A percentile compares a stretch with the other conserved stretches of the same genome.
phyloP scores from a whole-genome alignment of 2,888 invertebrate species.

The Camptogramma bilineatum region DNA sequence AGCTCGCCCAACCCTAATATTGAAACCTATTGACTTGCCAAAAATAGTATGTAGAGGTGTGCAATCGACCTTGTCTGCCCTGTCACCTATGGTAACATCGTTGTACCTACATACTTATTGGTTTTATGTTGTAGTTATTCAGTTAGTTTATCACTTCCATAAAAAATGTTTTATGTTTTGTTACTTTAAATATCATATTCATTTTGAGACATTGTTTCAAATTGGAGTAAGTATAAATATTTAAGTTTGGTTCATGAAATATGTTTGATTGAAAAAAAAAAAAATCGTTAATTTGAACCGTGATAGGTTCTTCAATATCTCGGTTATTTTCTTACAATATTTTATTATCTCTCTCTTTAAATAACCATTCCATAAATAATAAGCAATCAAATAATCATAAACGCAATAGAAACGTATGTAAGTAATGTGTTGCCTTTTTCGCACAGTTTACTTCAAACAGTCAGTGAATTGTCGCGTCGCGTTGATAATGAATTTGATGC shows the following conservation, averaged over 20 bases:
- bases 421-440: constrained; percentile 2
- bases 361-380: no score
- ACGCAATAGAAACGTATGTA: background rate
- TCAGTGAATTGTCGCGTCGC: constrained; percentile 17
- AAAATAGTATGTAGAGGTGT: constrained; percentile 36
- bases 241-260: no score
- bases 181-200: no score
- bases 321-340: no score
- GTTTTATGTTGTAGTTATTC: constrained; percentile 8
- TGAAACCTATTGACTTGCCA: constrained; percentile 35
- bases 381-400: background rate
- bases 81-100: constrained; percentile 13
- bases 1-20: constrained; percentile 28
- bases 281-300: no score
- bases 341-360: no score
- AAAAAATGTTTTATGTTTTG: background rate
- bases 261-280: no score
- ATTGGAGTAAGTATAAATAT: no score
- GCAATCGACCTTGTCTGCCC: constrained; percentile 36
- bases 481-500: constrained; percentile 25
- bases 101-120: background rate
- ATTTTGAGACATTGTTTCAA: no score
- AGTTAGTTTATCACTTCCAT: background rate
- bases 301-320: no score
- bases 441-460: constrained; percentile 3